Evolutionary conservation across 2,113 vertebrate genomes (phyloP).

Genomic region (Paradisaea rubra): DNA sequence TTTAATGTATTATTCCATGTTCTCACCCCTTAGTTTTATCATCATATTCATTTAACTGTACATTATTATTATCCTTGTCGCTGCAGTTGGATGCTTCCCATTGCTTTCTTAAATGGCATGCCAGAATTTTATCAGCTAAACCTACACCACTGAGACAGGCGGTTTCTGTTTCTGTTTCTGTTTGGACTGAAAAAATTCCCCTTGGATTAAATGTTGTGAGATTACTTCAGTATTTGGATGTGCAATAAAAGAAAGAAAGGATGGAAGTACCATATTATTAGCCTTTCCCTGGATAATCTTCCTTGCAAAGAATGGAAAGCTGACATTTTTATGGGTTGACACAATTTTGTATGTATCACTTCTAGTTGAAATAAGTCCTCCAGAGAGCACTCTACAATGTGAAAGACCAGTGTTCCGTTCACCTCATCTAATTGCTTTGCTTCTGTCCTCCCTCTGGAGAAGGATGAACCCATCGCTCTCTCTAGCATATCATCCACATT

Average conservation of each 20-base stretch:
- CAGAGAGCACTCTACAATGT: rapidly evolving
- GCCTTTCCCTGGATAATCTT: neutral
- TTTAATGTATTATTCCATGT: neutral
- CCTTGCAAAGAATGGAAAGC: neutral
- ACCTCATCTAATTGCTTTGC: neutral
- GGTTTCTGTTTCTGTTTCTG: neutral
- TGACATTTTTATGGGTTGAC: neutral
- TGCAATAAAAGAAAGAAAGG: neutral
- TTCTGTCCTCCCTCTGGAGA: neutral
- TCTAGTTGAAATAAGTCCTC: neutral
- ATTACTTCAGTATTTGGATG: neutral
- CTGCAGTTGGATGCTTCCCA: neutral
- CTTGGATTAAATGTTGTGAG: neutral
- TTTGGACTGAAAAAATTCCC: neutral
- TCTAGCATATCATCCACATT: neutral
- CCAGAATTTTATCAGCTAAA: neutral
- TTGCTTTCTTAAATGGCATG: neutral
- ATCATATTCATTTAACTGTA: neutral
- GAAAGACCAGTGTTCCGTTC: neutral
- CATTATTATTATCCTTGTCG: rapidly evolving
- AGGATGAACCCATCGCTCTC: neutral
- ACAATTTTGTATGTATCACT: neutral
- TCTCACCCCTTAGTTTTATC: neutral
- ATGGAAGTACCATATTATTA: neutral
- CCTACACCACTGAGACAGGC: neutral